phyloP scores from a whole-genome alignment of 2,888 invertebrate species.

The Iselma pallidipennis region DNA sequence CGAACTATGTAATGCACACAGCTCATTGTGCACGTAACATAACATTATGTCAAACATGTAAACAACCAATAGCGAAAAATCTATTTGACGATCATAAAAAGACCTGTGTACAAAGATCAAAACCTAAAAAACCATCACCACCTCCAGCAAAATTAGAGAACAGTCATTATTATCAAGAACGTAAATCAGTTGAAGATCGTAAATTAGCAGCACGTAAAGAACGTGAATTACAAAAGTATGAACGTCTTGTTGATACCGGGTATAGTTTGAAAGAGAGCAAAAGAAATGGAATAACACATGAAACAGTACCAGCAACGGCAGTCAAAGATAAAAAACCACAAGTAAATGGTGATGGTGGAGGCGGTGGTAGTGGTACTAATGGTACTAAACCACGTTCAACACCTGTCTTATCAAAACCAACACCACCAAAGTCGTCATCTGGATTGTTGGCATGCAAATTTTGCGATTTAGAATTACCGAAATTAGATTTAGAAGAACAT shows the following conservation, averaged over 20 bases:
- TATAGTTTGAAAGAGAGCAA: constrained; percentile 30
- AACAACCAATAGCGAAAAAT: constrained; percentile 66
- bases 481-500: constrained; percentile 64
- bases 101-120: constrained; percentile 57
- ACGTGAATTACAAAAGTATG: constrained; percentile 35
- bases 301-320: no score
- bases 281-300: background rate
- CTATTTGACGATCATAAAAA: constrained; percentile 63
- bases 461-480: constrained; percentile 68
- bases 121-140: constrained; percentile 48
- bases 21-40: constrained; percentile 73
- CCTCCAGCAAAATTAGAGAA: constrained; percentile 39
- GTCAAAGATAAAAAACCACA: background rate
- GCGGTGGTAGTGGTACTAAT: background rate
- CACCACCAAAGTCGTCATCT: constrained; percentile 14
- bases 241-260: constrained; percentile 40
- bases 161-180: constrained; percentile 41
- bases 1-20: constrained; percentile 71
- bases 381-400: background rate
- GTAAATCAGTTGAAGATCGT: constrained; percentile 44
- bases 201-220: constrained; percentile 41
- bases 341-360: background rate
- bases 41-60: constrained; percentile 67
- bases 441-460: constrained; percentile 63
- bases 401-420: background rate